phyloP scores from a whole-genome alignment of 2,113 vertebrate genomes.

The Alethe castanea region DNA sequence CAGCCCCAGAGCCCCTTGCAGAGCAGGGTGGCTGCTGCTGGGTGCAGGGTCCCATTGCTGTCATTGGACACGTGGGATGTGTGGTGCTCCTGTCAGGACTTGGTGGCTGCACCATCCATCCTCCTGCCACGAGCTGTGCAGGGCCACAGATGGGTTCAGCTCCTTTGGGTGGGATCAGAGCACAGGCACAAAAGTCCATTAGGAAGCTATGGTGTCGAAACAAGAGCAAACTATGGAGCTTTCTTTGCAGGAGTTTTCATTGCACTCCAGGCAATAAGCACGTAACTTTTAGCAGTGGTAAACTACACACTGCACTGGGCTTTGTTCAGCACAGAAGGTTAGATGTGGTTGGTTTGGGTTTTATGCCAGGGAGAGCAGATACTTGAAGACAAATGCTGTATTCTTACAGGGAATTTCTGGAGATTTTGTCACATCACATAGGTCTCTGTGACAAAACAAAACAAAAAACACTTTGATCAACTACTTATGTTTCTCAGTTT shows the following conservation, averaged over 20 bases:
- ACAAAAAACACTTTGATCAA: slow-evolving; percentile 84
- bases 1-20: not conserved
- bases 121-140: not conserved
- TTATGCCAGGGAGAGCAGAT: slow-evolving; percentile 57
- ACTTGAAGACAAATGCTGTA: slow-evolving; percentile 63
- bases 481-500: slow-evolving; percentile 74
- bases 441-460: slow-evolving; percentile 67
- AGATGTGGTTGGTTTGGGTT: slow-evolving; percentile 62
- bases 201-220: rapidly evolving
- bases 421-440: slow-evolving; percentile 57
- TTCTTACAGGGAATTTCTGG: slow-evolving; percentile 54
- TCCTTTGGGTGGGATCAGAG: rapidly evolving
- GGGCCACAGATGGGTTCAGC: not conserved
- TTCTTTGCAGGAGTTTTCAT: not conserved
- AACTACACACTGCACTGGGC: slow-evolving; percentile 75
- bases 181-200: not conserved
- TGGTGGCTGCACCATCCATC: not conserved
- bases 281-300: slow-evolving; percentile 72
- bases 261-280: slow-evolving; percentile 34
- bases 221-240: not conserved
- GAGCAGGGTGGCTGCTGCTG: not conserved
- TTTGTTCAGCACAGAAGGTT: slow-evolving; percentile 64
- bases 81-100: not conserved
- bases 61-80: rapidly evolving
- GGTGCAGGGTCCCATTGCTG: rapidly evolving